A percentile compares a stretch with the other conserved stretches of the same genome.
These are phyloP conservation scores for Gallinago nigripennis DNA, from an alignment of 2,797 vertebrate species.

Conservation along the genomic window DNA sequence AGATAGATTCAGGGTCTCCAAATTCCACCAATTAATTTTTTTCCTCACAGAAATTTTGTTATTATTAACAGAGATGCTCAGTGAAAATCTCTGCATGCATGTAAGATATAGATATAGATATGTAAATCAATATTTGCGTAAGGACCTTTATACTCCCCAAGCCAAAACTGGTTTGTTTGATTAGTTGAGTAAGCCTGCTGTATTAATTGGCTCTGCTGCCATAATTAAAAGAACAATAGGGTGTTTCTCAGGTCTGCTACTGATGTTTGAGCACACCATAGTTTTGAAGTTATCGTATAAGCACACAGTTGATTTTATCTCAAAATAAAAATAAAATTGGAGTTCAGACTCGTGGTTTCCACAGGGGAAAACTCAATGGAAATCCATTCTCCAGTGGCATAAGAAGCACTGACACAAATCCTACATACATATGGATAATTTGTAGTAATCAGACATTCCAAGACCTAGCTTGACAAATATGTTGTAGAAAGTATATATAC, in stretches of 20 bases:
- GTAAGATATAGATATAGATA: slow-evolving; percentile 9
- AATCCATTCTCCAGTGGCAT: slow-evolving; percentile 35
- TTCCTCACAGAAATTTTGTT: background rate
- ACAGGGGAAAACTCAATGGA: slow-evolving; percentile 48
- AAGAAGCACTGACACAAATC: slow-evolving; percentile 55
- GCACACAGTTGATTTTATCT: slow-evolving; percentile 37
- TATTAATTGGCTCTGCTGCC: slow-evolving; percentile 11
- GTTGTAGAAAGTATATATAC: background rate
- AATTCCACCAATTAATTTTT: background rate
- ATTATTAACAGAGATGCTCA: background rate
- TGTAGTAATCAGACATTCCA: slow-evolving; percentile 62
- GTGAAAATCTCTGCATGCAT: background rate
- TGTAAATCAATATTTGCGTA: slow-evolving; percentile 27
- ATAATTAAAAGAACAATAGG: slow-evolving; percentile 16
- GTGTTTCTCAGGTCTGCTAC: slow-evolving; percentile 6
- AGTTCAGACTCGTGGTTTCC: slow-evolving; percentile 10
- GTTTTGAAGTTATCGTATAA: slow-evolving; percentile 17
- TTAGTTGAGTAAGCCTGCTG: slow-evolving; percentile 19
- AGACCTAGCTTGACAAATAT: slow-evolving; percentile 25
- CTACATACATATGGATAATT: slow-evolving; percentile 73
- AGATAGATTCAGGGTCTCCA: background rate
- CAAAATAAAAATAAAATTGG: slow-evolving; percentile 26
- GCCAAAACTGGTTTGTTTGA: slow-evolving; percentile 42
- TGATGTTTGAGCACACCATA: background rate
- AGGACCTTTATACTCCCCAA: slow-evolving; percentile 29